phyloP scores from a whole-genome alignment of 2,888 invertebrate genomes.

The Philereme vetulata region DNA sequence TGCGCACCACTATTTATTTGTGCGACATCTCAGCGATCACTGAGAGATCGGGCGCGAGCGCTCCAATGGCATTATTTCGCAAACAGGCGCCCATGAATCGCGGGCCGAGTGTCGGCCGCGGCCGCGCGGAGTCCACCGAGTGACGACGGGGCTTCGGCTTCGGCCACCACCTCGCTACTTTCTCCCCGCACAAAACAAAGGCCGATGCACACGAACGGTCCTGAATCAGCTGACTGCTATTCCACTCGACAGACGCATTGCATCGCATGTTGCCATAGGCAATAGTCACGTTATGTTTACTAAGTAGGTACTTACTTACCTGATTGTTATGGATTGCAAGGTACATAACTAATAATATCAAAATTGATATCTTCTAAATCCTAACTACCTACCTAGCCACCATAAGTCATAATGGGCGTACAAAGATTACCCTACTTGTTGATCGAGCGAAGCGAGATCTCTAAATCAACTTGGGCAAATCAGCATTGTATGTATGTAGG shows the following conservation, averaged over 20 bases:
- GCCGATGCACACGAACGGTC: constrained; percentile 28
- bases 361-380: background rate
- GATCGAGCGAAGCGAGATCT: no score
- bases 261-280: background rate
- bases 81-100: constrained; percentile 63
- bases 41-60: constrained; percentile 66
- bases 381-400: background rate
- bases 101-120: constrained; percentile 78
- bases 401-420: no score
- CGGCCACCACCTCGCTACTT: constrained; percentile 77
- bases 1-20: constrained; percentile 70
- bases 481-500: no score
- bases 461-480: no score
- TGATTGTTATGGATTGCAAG: background rate
- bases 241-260: constrained; percentile 7
- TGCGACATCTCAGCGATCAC: constrained; percentile 75
- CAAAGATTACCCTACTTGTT: no score
- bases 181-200: constrained; percentile 70
- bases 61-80: constrained; percentile 78
- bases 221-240: constrained; percentile 21
- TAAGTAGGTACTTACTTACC: background rate
- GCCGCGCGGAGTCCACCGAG: constrained; percentile 72
- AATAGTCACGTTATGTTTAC: background rate
- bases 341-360: no score
- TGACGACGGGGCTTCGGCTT: constrained; percentile 57